Evolutionary conservation across 2,113 vertebrate genomes (phyloP).

Genomic region (Pluvialis apricaria): DNA sequence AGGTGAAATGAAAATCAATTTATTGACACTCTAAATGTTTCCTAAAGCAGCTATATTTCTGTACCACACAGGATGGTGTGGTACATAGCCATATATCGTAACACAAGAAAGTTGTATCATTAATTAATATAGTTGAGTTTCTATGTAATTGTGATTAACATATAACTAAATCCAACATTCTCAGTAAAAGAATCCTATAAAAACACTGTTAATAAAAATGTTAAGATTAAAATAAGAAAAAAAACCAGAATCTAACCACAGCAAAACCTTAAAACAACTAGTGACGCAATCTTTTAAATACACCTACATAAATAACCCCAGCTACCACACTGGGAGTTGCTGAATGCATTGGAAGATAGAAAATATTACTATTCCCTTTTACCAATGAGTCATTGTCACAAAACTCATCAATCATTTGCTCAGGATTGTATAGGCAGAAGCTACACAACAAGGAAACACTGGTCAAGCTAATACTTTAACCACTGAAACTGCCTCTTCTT

Average conservation of each 20-base stretch:
- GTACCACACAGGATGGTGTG: rapidly evolving
- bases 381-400: not conserved
- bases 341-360: not conserved
- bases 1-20: not conserved
- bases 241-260: not conserved
- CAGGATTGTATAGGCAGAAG: not conserved
- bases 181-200: not conserved
- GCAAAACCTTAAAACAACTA: not conserved
- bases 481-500: not conserved
- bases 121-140: not conserved
- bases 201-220: not conserved
- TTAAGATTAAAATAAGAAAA: not conserved
- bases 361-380: not conserved
- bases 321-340: not conserved
- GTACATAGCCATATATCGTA: not conserved
- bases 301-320: not conserved
- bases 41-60: not conserved
- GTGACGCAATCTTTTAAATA: not conserved
- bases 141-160: not conserved
- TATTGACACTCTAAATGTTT: not conserved
- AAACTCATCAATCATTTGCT: not conserved
- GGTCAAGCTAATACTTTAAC: not conserved
- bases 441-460: not conserved
- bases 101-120: not conserved
- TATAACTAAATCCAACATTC: not conserved